A percentile compares a stretch with the other conserved stretches of the same genome.
These are phyloP conservation scores for Tychaedon coryphoeus DNA, from an alignment of 2,113 vertebrate species.

Conservation along the genomic window DNA sequence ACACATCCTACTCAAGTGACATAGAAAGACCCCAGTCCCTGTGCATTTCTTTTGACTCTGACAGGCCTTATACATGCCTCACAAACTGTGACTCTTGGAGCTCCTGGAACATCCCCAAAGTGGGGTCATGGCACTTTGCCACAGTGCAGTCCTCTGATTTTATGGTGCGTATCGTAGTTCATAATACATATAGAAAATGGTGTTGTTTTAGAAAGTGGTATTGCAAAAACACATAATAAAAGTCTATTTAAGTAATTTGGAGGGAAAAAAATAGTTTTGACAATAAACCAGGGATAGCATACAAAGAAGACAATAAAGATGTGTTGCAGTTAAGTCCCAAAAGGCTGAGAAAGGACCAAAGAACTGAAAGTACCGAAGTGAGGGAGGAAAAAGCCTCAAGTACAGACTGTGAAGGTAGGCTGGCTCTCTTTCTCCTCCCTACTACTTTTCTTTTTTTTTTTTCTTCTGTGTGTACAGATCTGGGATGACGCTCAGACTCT, in stretches of 20 bases:
- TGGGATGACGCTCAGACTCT: not conserved
- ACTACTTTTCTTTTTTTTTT: not conserved
- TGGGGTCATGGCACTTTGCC: constrained; percentile 65
- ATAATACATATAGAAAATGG: constrained; percentile 28
- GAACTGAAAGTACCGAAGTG: not conserved
- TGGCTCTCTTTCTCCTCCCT: not conserved
- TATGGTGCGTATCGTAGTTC: not conserved
- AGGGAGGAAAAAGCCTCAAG: not conserved
- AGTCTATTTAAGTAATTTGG: constrained; percentile 40
- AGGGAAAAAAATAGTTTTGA: not conserved
- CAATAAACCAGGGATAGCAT: not conserved
- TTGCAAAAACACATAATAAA: constrained; percentile 47
- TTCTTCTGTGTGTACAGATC: not conserved
- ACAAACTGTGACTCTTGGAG: not conserved
- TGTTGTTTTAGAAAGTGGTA: constrained; percentile 49
- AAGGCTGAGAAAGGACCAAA: not conserved
- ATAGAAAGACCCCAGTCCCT: not conserved
- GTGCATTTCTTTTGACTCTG: not conserved
- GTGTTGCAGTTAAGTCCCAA: not conserved
- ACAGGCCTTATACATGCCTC: not conserved
- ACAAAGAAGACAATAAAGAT: not conserved
- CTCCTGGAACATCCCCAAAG: constrained; percentile 60
- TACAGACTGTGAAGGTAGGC: not conserved
- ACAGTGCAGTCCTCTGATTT: constrained; percentile 46
- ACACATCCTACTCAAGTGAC: not conserved